Evolutionary conservation across 2,888 invertebrate genomes (phyloP), one percentile per base, ranked within the genome.

Genomic region (Sialis lutaria): DNA sequence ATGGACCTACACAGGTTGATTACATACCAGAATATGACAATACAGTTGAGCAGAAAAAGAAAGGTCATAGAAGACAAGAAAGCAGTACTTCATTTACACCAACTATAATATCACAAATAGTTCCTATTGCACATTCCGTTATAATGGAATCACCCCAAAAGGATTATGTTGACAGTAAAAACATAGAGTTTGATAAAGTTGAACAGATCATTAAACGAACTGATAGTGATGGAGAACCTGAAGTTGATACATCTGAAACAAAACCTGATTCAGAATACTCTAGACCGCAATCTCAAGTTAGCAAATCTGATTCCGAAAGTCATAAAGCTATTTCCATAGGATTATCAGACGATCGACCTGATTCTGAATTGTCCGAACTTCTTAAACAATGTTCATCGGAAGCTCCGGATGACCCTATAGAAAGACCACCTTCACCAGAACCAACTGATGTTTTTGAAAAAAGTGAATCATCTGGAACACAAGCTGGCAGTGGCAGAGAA

Each of bases 21-120:
- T 70, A 65, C 53, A 59, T 61, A 46, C 65, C 69, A 30, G 69
- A 69, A 54, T 67, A 65, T 56, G 69, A 69, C 50, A 60, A 65
- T 47, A 48, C 64, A 56, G 47, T 49, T 53, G 62, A 63, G 49
- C 51, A 52, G 10, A 63, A 67, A 30, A 62, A 60, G 50, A 66
- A 69, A 52, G 73, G 74, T 4, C 76, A 76, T 50, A 67, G 73
- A 49, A 65, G 75, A 12, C 67, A 63, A 48, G 76, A 75, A 50
- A 76, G 75, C 52, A 68, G 70, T 6, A 63, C 61, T 51, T 55
- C 55, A 46, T 64, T 64, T 52, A 56, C 56, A 33, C 53, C 55
- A 47, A 56, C 59, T 13, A 57, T 58, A 52, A 51, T 48, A 33
- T 52, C 55, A 34, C 22, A 22, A 22, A 22, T 22, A 22, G 51